These are phyloP conservation scores for Cryptosula pallasiana DNA, from an alignment of 2,888 invertebrate species.

Conservation along the genomic window DNA sequence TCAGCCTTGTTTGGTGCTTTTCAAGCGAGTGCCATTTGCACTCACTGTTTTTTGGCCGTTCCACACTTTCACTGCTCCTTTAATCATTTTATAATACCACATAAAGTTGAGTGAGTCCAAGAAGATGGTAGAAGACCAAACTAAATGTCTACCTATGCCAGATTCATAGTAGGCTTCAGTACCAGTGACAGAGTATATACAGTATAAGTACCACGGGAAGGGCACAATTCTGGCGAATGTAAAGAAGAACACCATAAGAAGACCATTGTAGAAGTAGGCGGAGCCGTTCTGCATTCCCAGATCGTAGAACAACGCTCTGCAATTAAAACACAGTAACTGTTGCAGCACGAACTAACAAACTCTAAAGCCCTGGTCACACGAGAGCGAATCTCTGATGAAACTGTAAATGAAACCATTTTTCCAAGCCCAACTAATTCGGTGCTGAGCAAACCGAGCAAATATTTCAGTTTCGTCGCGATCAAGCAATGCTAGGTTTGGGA, in stretches of 20 bases:
- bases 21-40: no score
- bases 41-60: neutral
- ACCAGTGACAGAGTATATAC: neutral
- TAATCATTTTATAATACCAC: constrained; percentile 5
- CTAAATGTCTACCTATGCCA: neutral
- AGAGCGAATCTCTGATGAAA: no score
- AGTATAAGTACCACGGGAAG: neutral
- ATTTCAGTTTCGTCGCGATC: no score
- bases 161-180: neutral
- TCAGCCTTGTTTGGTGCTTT: neutral
- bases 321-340: no score
- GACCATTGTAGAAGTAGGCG: constrained; percentile 13
- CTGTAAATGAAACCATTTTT: no score
- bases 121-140: neutral
- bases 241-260: constrained; percentile 1
- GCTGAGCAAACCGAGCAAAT: no score
- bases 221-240: constrained; percentile 1
- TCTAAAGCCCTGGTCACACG: no score
- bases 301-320: neutral
- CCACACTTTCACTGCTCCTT: constrained; percentile 5
- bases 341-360: no score
- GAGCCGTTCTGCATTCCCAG: constrained; percentile 1
- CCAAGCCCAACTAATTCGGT: no score
- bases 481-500: no score
- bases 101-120: neutral